Percentiles rank a stretch among this genome's conserved stretches.
Evolutionary conservation across 2,888 invertebrate genomes (phyloP).

Genomic region (Diploptera punctata): DNA sequence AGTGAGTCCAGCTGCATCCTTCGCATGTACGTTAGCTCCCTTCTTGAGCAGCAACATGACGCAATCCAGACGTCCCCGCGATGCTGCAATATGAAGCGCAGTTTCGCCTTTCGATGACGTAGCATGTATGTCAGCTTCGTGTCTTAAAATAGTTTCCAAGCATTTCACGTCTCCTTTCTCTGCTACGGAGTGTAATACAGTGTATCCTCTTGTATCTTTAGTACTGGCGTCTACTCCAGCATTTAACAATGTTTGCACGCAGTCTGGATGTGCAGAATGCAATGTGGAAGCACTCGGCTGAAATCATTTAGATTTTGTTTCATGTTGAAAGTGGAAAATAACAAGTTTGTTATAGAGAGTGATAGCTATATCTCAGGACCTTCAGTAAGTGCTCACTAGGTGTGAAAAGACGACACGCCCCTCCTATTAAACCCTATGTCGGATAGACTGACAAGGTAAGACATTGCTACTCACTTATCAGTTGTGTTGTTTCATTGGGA

Average conservation of each 20-base stretch:
- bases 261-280: not conserved
- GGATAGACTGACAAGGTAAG: too few species aligned
- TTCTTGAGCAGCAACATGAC: conserved; percentile 25
- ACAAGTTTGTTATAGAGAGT: too few species aligned
- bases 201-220: conserved; percentile 6
- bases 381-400: too few species aligned
- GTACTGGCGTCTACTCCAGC: conserved; percentile 16
- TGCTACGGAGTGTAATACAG: conserved; percentile 30
- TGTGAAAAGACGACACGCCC: too few species aligned
- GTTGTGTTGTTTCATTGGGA: too few species aligned
- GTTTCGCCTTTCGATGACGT: conserved; percentile 11
- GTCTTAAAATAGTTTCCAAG: conserved; percentile 13
- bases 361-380: too few species aligned
- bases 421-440: too few species aligned
- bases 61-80: not conserved
- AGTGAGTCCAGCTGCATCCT: not conserved
- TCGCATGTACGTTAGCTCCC: conserved; percentile 16
- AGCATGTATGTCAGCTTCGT: conserved; percentile 21
- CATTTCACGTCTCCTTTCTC: not conserved
- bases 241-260: not conserved
- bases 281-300: not conserved
- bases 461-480: too few species aligned
- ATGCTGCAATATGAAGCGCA: conserved; percentile 23
- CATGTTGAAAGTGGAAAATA: too few species aligned
- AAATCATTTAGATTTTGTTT: not conserved